These are phyloP conservation scores for Aulostomus chinensis DNA, from an alignment of 2,797 vertebrate genomes.

Conservation along the genomic window DNA sequence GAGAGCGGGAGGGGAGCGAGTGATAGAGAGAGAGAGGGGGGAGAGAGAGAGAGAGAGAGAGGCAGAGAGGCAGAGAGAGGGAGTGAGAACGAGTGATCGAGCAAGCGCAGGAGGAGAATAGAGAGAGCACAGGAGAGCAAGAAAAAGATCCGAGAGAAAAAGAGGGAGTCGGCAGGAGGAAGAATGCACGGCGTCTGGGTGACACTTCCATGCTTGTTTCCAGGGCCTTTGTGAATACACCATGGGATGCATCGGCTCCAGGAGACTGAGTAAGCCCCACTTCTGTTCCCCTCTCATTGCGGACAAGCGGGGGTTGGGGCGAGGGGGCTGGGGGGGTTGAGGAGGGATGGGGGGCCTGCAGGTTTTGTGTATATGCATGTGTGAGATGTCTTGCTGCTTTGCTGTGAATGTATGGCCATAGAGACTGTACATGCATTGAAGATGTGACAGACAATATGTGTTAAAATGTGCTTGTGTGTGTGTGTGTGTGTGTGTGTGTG, in stretches of 20 bases:
- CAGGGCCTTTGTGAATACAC: slow-evolving; percentile 86
- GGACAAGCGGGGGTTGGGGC: slow-evolving; percentile 28
- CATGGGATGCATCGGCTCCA: slow-evolving; percentile 88
- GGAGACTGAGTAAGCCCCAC: slow-evolving; percentile 83
- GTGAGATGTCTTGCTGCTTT: slow-evolving; percentile 10
- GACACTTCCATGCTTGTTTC: slow-evolving; percentile 83
- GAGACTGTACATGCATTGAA: slow-evolving; percentile 24
- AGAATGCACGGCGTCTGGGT: slow-evolving; percentile 47
- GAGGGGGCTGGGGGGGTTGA: slow-evolving; percentile 5
- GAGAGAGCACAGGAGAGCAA: slow-evolving; percentile 51
- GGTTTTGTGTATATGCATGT: slow-evolving; percentile 18
- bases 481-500: slow-evolving; percentile 42
- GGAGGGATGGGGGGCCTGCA: too few relatives aligned
- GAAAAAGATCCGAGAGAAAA: slow-evolving; percentile 60
- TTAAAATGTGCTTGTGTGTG: slow-evolving; percentile 58
- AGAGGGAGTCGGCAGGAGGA: slow-evolving; percentile 43
- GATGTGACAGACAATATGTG: slow-evolving; percentile 64
- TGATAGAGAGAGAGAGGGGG: slow-evolving; percentile 28
- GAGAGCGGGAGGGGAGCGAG: slow-evolving; percentile 41
- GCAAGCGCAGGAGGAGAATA: slow-evolving; percentile 50
- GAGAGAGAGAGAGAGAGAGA: slow-evolving; percentile 30
- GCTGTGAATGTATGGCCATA: slow-evolving; percentile 34
- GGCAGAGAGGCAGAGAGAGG: slow-evolving; percentile 34
- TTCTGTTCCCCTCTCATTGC: slow-evolving; percentile 56
- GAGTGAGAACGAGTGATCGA: slow-evolving; percentile 36